Evolutionary conservation across 2,888 invertebrate genomes (phyloP).

Genomic region (Drosophila pseudotalamancana): DNA sequence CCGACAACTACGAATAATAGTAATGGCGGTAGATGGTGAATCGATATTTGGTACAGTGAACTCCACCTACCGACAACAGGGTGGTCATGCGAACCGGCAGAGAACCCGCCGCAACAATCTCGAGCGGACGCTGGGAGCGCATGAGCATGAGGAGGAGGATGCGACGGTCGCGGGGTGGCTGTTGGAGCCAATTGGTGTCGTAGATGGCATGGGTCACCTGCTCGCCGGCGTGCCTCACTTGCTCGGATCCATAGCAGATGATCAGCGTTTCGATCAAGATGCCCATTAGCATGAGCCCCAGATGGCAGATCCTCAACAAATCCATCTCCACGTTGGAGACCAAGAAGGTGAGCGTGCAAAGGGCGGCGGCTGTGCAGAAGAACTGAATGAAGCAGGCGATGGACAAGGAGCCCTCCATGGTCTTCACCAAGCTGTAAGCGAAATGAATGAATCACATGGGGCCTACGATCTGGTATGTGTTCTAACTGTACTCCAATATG

Average conservation of each 20-base stretch:
- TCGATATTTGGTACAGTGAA: background rate
- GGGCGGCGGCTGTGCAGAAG: slow-evolving; percentile 82
- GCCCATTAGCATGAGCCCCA: slow-evolving; percentile 69
- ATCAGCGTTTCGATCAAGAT: slow-evolving; percentile 85
- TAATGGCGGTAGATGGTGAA: too few species aligned
- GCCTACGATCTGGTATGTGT: too few species aligned
- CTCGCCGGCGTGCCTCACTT: slow-evolving; percentile 85
- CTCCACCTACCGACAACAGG: slow-evolving; percentile 84
- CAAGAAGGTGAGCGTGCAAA: slow-evolving; percentile 84
- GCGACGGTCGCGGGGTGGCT: slow-evolving; percentile 83
- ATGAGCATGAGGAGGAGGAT: slow-evolving; percentile 84
- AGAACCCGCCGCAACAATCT: slow-evolving; percentile 85
- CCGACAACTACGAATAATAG: too few species aligned
- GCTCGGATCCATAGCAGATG: slow-evolving; percentile 86
- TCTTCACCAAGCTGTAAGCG: slow-evolving; percentile 84
- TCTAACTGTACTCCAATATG: slow-evolving; percentile 71
- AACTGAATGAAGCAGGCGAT: slow-evolving; percentile 85
- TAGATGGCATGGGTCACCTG: slow-evolving; percentile 85
- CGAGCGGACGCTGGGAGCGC: slow-evolving; percentile 85
- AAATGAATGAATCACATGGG: background rate
- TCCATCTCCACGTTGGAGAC: slow-evolving; percentile 77
- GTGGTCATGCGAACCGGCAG: slow-evolving; percentile 85
- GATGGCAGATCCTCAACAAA: slow-evolving; percentile 28
- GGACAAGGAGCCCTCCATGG: slow-evolving; percentile 85
- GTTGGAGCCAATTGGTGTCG: slow-evolving; percentile 86